A percentile compares a stretch with the other conserved stretches of the same genome.
Evolutionary conservation across 2,113 vertebrate species (phyloP).

Genomic region (Chaetorhynchus papuensis): DNA sequence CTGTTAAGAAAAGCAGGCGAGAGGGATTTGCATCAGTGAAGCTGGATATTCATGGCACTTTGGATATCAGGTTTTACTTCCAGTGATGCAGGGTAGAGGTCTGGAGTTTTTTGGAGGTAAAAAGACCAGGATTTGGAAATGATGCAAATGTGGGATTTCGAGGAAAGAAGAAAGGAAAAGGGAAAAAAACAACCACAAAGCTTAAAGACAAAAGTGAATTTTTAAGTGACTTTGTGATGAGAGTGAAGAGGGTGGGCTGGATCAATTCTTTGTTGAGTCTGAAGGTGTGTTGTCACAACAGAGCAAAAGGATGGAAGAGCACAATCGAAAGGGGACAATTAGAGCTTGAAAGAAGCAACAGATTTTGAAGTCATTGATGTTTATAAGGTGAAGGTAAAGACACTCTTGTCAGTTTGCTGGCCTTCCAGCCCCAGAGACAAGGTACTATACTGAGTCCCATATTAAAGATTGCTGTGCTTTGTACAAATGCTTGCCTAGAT

Average conservation of each 20-base stretch:
- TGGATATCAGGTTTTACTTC: neutral
- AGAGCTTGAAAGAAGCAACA: neutral
- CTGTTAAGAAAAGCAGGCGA: neutral
- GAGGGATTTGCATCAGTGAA: neutral
- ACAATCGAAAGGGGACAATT: neutral
- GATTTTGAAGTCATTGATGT: neutral
- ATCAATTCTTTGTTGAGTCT: neutral
- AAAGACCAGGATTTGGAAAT: neutral
- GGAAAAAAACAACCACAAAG: neutral
- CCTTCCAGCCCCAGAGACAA: neutral
- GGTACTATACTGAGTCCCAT: neutral
- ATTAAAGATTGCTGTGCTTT: neutral
- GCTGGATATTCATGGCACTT: neutral
- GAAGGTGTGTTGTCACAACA: neutral
- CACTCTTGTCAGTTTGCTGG: neutral
- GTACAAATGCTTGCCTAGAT: neutral
- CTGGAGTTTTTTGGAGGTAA: neutral
- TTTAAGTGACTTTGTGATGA: neutral
- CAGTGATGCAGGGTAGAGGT: neutral
- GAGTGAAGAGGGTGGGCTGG: neutral
- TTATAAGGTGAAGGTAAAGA: neutral
- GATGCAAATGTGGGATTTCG: neutral
- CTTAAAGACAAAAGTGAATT: neutral
- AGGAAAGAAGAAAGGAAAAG: neutral
- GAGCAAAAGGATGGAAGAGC: neutral